Evolutionary conservation across 1,140 invertebrate genomes (phyloP).

Genomic region (Drosophila novamexicana): DNA sequence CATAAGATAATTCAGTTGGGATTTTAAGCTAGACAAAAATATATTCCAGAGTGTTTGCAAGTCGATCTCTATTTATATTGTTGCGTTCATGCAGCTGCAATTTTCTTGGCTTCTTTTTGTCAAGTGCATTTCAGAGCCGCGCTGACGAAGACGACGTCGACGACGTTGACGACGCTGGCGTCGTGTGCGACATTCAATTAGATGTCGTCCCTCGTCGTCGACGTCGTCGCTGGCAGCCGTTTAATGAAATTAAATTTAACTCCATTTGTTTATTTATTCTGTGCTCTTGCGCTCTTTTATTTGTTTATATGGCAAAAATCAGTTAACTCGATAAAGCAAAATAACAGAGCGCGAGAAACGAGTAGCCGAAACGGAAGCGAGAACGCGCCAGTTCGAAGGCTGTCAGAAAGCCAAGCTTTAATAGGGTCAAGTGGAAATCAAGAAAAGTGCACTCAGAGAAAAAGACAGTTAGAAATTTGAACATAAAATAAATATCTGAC

Average conservation of each 20-base stretch:
- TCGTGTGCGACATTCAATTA: conserved; percentile 75
- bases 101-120: conserved; percentile 71
- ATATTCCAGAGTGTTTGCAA: conserved; percentile 14
- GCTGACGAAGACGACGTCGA: conserved; percentile 1
- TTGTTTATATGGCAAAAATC: conserved; percentile 63
- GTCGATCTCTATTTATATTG: background rate
- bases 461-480: no score
- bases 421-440: conserved; percentile 36
- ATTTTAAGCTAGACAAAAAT: background rate
- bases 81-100: conserved; percentile 35
- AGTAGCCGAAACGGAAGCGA: background rate
- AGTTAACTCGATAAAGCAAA: conserved; percentile 64
- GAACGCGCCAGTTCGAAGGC: no score
- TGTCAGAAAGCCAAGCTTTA: conserved; percentile 35
- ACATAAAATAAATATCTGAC: no score
- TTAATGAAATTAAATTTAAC: conserved; percentile 80
- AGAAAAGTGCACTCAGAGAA: background rate
- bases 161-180: conserved; percentile 18
- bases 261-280: conserved; percentile 76
- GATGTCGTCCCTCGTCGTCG: conserved; percentile 27
- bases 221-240: conserved; percentile 36
- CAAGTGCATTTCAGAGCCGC: conserved; percentile 69
- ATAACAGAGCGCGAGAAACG: background rate
- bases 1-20: no score
- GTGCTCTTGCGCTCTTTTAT: conserved; percentile 57